These are phyloP conservation scores for Phyllotis vaccarum DNA, from an alignment of 2,797 vertebrate species.

Conservation along the genomic window DNA sequence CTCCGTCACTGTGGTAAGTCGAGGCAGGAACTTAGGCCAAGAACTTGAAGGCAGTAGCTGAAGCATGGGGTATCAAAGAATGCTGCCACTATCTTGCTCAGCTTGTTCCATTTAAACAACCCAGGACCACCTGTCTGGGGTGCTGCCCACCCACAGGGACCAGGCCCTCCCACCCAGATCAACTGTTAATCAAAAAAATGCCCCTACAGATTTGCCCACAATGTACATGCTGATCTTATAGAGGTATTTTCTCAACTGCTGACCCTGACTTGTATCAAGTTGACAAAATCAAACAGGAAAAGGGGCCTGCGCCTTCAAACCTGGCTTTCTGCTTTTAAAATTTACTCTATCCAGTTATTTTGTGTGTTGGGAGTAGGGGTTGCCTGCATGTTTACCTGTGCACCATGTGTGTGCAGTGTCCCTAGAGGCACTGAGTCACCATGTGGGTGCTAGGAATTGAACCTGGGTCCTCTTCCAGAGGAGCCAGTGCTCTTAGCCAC, in stretches of 20 bases:
- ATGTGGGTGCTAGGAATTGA: no score
- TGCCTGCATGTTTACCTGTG: background rate
- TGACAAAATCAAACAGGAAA: background rate
- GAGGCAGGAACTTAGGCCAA: background rate
- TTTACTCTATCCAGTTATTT: background rate
- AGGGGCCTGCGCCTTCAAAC: background rate
- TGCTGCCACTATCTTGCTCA: background rate
- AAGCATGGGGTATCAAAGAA: background rate
- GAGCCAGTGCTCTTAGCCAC: no score
- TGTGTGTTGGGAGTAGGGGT: background rate
- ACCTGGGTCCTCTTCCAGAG: no score
- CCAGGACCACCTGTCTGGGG: background rate
- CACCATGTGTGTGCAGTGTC: background rate
- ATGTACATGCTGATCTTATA: background rate
- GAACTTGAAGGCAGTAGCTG: background rate
- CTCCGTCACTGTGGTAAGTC: background rate
- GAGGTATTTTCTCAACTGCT: background rate
- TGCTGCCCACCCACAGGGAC: background rate
- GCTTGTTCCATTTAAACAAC: background rate
- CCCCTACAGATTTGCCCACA: background rate
- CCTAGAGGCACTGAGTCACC: no score
- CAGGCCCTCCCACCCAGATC: background rate
- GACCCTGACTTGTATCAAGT: background rate
- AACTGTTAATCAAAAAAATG: background rate
- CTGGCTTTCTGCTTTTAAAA: background rate